Conservation (phyloP, 1,140 invertebrate genomes). For the Heliothis virescens region DNA sequence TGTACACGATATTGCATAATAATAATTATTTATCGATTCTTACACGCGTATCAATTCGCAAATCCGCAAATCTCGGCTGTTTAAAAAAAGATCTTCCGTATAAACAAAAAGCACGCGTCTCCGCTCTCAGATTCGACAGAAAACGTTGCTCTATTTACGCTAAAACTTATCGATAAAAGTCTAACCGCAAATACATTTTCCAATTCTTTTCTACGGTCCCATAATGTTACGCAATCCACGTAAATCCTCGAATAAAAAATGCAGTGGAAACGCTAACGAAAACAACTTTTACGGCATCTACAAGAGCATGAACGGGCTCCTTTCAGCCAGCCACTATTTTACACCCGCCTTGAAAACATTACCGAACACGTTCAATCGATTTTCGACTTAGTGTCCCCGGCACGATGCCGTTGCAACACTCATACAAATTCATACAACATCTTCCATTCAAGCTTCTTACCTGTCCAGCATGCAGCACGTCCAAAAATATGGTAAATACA, state of each 20-base stretch:
- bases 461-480: conserved; percentile 82
- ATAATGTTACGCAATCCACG: conserved; percentile 67
- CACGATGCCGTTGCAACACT: conserved; percentile 51
- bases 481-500: conserved; percentile 85
- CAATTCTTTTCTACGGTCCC: conserved; percentile 7
- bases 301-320: conserved; percentile 56
- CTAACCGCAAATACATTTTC: conserved; percentile 4
- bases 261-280: conserved; percentile 54
- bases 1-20: neutral
- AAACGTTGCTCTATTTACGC: conserved; percentile 3
- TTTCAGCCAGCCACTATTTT: conserved; percentile 77
- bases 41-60: neutral
- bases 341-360: conserved; percentile 79
- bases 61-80: neutral
- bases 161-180: neutral
- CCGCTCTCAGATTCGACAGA: neutral
- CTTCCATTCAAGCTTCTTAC: conserved; percentile 66
- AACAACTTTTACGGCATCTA: conserved; percentile 78
- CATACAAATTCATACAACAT: conserved; percentile 52
- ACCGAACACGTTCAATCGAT: conserved; percentile 77
- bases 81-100: conserved; percentile 9
- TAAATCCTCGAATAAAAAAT: conserved; percentile 56
- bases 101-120: conserved; percentile 2
- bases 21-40: neutral
- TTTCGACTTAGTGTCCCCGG: conserved; percentile 76